These are phyloP conservation scores for Tiliacea aurago DNA, from an alignment of 2,888 invertebrate species.

Conservation along the genomic window DNA sequence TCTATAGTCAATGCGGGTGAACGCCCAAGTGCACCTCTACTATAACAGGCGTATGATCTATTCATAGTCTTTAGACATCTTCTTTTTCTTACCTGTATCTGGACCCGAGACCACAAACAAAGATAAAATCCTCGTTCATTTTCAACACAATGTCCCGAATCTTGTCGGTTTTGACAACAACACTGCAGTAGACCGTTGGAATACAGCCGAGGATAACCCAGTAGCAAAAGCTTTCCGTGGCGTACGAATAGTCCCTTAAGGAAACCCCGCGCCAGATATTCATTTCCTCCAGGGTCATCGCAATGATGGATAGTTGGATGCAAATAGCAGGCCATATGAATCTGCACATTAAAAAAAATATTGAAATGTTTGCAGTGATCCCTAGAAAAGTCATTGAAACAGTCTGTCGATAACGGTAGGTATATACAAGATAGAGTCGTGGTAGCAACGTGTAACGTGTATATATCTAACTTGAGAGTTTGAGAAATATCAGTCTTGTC, in stretches of 20 bases:
- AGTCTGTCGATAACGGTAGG: not conserved
- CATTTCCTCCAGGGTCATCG: constrained; percentile 67
- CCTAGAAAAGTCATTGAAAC: not conserved
- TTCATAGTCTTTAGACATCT: not conserved
- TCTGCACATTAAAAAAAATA: constrained; percentile 63
- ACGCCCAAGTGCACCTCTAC: not conserved
- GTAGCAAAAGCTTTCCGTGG: constrained; percentile 81
- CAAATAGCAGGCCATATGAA: constrained; percentile 73
- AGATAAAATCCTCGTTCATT: constrained; percentile 77
- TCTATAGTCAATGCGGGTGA: not conserved
- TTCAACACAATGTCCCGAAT: constrained; percentile 69
- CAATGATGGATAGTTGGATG: constrained; percentile 60
- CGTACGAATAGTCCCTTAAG: constrained; percentile 73
- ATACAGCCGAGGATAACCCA: constrained; percentile 72
- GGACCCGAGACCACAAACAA: constrained; percentile 71
- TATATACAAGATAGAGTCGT: too few relatives aligned
- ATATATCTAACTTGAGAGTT: accelerated
- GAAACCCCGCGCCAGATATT: constrained; percentile 70
- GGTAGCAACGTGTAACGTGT: too few relatives aligned
- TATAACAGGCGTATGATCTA: not conserved
- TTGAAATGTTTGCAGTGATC: not conserved
- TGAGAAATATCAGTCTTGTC: too few relatives aligned
- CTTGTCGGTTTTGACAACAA: constrained; percentile 66
- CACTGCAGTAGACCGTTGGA: constrained; percentile 69
- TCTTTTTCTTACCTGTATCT: constrained; percentile 71